Evolutionary conservation across 2,888 invertebrate species (phyloP).

Genomic region (Phorcus lineatus): DNA sequence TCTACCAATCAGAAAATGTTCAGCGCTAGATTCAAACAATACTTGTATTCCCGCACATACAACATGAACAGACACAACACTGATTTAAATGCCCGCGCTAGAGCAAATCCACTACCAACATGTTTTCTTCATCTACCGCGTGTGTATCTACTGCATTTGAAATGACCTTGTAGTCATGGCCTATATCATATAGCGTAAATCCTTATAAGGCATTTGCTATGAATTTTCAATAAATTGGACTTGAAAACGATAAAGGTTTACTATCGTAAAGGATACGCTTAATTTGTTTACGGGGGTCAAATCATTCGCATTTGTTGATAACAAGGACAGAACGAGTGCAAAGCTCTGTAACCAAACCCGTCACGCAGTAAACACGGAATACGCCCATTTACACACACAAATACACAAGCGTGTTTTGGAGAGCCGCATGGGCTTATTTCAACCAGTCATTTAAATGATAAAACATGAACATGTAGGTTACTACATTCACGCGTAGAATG

Average conservation of each 20-base stretch:
- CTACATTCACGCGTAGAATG: too few relatives aligned
- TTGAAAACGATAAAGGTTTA: too few relatives aligned
- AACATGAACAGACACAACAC: slow-evolving; percentile 21
- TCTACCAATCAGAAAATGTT: neutral
- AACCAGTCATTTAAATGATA: neutral
- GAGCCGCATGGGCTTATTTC: neutral
- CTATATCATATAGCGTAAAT: too few relatives aligned
- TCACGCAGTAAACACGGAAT: slow-evolving; percentile 7
- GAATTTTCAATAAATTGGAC: too few relatives aligned
- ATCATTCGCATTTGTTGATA: neutral
- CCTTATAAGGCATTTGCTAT: too few relatives aligned
- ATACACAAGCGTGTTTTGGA: neutral
- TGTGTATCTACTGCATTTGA: too few relatives aligned
- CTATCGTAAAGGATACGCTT: neutral
- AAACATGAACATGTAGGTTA: neutral
- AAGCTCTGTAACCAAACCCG: neutral
- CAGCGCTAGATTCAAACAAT: slow-evolving; percentile 8
- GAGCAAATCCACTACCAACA: neutral
- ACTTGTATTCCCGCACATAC: neutral
- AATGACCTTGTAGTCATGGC: too few relatives aligned
- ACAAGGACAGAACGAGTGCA: neutral
- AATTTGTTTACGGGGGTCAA: slow-evolving; percentile 13
- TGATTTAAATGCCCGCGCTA: slow-evolving; percentile 12
- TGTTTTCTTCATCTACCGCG: neutral
- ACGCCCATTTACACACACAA: neutral